phyloP scores from a whole-genome alignment of 2,888 invertebrate genomes.

The Argyresthia albistria region DNA sequence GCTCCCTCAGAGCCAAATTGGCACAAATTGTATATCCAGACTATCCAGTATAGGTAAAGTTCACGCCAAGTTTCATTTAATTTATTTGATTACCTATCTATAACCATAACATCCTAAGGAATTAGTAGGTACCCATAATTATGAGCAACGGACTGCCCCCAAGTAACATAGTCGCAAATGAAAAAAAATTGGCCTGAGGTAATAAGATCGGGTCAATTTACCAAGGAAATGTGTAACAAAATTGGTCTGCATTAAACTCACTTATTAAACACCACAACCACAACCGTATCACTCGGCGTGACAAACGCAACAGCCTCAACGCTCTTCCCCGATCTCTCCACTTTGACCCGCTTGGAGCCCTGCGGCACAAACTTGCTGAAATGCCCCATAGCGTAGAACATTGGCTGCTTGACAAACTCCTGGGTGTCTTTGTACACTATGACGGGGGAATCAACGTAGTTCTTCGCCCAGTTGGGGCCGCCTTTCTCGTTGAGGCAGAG shows the following conservation, averaged over 20 bases:
- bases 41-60: too few relatives aligned
- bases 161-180: too few relatives aligned
- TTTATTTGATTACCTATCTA: too few relatives aligned
- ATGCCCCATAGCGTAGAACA: conserved; percentile 90
- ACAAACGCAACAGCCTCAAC: conserved; percentile 31
- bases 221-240: too few relatives aligned
- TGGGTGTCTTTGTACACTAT: conserved; percentile 55
- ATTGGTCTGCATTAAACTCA: neutral
- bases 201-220: too few relatives aligned
- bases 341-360: conserved; percentile 55
- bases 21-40: too few relatives aligned
- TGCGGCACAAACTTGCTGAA: conserved; percentile 80
- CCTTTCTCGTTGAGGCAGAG: conserved; percentile 80
- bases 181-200: too few relatives aligned
- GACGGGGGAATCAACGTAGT: conserved; percentile 84
- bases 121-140: too few relatives aligned
- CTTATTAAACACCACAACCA: conserved; percentile 26
- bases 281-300: conserved; percentile 36
- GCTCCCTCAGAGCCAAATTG: too few relatives aligned
- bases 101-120: too few relatives aligned
- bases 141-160: neutral
- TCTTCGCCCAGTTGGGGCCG: conserved; percentile 85
- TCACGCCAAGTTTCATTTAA: too few relatives aligned
- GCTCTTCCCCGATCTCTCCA: conserved; percentile 10
- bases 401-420: conserved; percentile 92